phyloP scores from a whole-genome alignment of 2,888 invertebrate species.

The Nomada lathburiana region DNA sequence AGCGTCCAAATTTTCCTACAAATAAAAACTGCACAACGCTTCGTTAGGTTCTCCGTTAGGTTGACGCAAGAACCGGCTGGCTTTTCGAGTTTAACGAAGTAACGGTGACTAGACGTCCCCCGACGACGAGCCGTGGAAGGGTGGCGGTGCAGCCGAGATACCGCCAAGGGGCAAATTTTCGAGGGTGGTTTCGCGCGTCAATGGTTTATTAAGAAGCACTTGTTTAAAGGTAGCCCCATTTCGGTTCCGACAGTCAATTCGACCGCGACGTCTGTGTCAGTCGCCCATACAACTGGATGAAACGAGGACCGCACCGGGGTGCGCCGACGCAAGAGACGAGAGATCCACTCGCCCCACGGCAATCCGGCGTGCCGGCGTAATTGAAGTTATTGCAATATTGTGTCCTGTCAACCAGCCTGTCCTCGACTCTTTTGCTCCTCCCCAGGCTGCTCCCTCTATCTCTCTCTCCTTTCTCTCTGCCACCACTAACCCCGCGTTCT shows the following conservation, averaged over 20 bases:
- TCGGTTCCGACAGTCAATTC: conserved; percentile 80
- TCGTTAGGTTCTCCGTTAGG: conserved; percentile 53
- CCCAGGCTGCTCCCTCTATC: conserved; percentile 7
- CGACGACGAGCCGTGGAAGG: conserved; percentile 50
- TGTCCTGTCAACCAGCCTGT: conserved; percentile 81
- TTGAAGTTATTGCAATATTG: conserved; percentile 84
- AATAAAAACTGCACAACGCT: conserved; percentile 57
- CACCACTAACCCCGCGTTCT: neutral
- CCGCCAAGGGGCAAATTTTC: conserved; percentile 80
- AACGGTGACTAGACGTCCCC: conserved; percentile 69
- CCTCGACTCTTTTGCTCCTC: conserved; percentile 52
- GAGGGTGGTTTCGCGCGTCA: conserved; percentile 84
- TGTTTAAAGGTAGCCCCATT: conserved; percentile 83
- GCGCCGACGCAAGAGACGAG: conserved; percentile 44
- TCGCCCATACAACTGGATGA: conserved; percentile 78
- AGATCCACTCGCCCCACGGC: conserved; percentile 70
- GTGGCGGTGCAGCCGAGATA: conserved; percentile 39
- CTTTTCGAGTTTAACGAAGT: conserved; percentile 78
- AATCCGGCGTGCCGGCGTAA: conserved; percentile 81
- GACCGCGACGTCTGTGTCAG: conserved; percentile 76
- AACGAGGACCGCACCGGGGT: conserved; percentile 9
- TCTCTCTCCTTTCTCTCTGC: conserved; percentile 7
- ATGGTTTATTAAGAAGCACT: conserved; percentile 84
- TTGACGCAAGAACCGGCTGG: conserved; percentile 38
- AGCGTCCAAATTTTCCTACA: conserved; percentile 36